Percentiles rank a stretch among this genome's conserved stretches.
Evolutionary conservation across 2,113 vertebrate species (phyloP).

Genomic region (Anguilla rostrata): DNA sequence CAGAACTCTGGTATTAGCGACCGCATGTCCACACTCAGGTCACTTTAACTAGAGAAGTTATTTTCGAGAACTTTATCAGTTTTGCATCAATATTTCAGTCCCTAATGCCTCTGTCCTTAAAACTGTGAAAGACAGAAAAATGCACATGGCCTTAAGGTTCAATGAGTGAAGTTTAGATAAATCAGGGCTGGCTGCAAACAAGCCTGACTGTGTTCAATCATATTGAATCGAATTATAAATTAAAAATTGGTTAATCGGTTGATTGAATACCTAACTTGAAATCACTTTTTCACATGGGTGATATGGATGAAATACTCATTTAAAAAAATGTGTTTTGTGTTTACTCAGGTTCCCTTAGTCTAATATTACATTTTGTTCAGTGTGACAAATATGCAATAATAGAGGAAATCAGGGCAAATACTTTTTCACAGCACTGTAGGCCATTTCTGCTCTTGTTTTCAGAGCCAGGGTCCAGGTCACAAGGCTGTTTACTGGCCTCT

Average conservation of each 20-base stretch:
- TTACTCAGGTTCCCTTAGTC: too few relatives aligned
- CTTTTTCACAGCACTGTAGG: neutral
- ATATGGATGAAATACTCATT: too few relatives aligned
- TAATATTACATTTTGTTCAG: too few relatives aligned
- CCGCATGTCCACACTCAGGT: neutral
- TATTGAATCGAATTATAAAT: too few relatives aligned
- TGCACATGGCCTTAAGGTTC: neutral
- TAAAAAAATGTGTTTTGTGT: too few relatives aligned
- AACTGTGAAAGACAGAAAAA: neutral
- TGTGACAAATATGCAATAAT: too few relatives aligned
- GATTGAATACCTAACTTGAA: too few relatives aligned
- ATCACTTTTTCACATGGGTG: too few relatives aligned
- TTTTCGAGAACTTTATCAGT: neutral
- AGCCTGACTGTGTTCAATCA: too few relatives aligned
- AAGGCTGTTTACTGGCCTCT: neutral
- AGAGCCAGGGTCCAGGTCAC: neutral
- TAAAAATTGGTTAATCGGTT: too few relatives aligned
- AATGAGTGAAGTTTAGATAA: neutral
- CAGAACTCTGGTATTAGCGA: neutral
- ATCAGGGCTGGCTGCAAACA: too few relatives aligned
- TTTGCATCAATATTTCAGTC: slow-evolving; percentile 6
- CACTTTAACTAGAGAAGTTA: neutral
- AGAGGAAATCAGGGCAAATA: too few relatives aligned
- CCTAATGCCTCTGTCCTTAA: neutral
- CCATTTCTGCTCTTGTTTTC: neutral